Percentiles rank a stretch among this genome's conserved stretches.
These are phyloP conservation scores for Podocnemis expansa DNA, from an alignment of 2,113 vertebrate species.

Conservation along the genomic window DNA sequence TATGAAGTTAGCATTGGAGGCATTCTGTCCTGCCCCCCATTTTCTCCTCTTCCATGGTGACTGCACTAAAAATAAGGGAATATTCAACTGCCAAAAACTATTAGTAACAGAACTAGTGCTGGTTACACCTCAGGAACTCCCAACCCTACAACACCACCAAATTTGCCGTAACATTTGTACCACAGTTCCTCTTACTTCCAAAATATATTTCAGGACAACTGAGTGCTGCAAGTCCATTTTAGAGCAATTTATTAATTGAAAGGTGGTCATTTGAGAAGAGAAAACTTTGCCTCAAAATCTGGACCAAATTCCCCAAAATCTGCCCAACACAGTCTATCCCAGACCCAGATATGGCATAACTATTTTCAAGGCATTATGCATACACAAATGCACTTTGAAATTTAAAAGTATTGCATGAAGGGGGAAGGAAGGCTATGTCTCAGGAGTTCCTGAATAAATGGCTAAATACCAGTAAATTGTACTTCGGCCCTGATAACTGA, in stretches of 20 bases:
- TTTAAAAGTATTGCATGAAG: not conserved
- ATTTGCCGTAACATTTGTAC: not conserved
- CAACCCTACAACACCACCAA: rapidly evolving
- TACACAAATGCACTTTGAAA: not conserved
- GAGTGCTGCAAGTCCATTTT: not conserved
- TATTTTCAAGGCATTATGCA: not conserved
- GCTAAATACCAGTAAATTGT: not conserved
- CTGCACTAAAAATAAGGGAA: not conserved
- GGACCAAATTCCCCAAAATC: not conserved
- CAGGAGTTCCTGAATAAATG: too few relatives aligned
- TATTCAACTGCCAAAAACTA: not conserved
- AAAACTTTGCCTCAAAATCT: not conserved
- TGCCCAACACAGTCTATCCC: not conserved
- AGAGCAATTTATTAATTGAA: not conserved
- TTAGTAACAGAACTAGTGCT: not conserved
- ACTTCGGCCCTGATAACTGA: not conserved
- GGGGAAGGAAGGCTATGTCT: too few relatives aligned
- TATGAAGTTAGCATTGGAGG: not conserved
- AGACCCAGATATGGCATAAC: not conserved
- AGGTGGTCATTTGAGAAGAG: not conserved
- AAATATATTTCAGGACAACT: not conserved
- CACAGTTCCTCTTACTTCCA: not conserved
- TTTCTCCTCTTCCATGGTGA: too few relatives aligned
- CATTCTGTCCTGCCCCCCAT: not conserved
- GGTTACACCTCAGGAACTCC: not conserved